Evolutionary conservation across 2,888 invertebrate genomes (phyloP).

Genomic region (Eledona agricola): DNA sequence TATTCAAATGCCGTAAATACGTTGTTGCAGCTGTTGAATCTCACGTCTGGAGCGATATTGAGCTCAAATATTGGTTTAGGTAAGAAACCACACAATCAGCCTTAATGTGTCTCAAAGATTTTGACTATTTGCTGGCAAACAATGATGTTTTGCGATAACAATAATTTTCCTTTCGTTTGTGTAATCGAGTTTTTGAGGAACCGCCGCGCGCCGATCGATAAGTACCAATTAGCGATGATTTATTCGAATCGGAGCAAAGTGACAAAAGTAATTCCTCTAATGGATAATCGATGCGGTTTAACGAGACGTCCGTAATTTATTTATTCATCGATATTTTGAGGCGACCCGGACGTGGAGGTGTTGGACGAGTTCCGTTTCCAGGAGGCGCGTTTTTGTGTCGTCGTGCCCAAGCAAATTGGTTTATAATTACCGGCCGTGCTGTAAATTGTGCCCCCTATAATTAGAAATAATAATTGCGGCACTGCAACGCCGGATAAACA

Average conservation of each 20-base stretch:
- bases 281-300: slow-evolving; percentile 52
- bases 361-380: slow-evolving; percentile 57
- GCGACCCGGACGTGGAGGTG: too few species aligned
- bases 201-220: too few species aligned
- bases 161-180: too few species aligned
- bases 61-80: slow-evolving; percentile 54
- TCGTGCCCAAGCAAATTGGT: slow-evolving; percentile 60
- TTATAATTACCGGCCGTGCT: slow-evolving; percentile 57
- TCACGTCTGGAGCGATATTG: slow-evolving; percentile 51
- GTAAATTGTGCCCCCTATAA: slow-evolving; percentile 56
- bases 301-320: slow-evolving; percentile 40
- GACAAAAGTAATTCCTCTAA: slow-evolving; percentile 52
- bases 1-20: slow-evolving; percentile 51
- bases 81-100: slow-evolving; percentile 48
- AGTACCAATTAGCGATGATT: slow-evolving; percentile 34
- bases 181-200: too few species aligned
- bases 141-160: slow-evolving; percentile 48
- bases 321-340: slow-evolving; percentile 37
- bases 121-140: slow-evolving; percentile 50
- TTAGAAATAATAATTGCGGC: slow-evolving; percentile 59
- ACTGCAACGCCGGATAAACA: slow-evolving; percentile 61
- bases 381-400: slow-evolving; percentile 52
- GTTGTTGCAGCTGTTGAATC: slow-evolving; percentile 51
- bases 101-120: slow-evolving; percentile 49
- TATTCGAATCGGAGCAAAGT: slow-evolving; percentile 47